Evolutionary conservation across 2,797 vertebrate species (phyloP).

Genomic region (Rhinoraja longicauda): DNA sequence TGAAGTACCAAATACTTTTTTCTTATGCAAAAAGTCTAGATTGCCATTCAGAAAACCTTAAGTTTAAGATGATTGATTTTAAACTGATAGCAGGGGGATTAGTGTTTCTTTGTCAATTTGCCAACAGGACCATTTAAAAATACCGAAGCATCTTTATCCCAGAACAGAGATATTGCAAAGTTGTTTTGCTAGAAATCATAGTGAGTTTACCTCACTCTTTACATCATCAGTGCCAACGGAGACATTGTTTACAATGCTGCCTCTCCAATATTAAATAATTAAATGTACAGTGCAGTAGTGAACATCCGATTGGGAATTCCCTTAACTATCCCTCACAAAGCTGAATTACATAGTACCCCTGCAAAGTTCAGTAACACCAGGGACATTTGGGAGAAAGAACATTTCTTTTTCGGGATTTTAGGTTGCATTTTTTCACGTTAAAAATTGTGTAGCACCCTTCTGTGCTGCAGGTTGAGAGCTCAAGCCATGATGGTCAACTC

Average conservation of each 20-base stretch:
- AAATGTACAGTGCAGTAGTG: not conserved
- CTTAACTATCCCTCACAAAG: not conserved
- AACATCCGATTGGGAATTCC: not conserved
- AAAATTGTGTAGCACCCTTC: not conserved
- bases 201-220: not conserved
- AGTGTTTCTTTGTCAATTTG: not conserved
- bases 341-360: not conserved
- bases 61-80: not conserved
- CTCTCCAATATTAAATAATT: not conserved
- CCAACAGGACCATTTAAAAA: not conserved
- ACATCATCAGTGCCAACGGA: not conserved
- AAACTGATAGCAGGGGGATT: not conserved
- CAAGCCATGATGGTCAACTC: too few species aligned
- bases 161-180: not conserved
- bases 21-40: not conserved
- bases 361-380: not conserved
- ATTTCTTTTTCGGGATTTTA: not conserved
- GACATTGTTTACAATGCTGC: not conserved
- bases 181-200: not conserved
- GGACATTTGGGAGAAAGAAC: not conserved
- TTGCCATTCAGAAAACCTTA: not conserved
- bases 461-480: too few species aligned
- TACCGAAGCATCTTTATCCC: not conserved
- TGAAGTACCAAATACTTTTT: not conserved
- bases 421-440: not conserved